phyloP scores from a whole-genome alignment of 1,140 invertebrate genomes.

The Kradibia gibbosae region DNA sequence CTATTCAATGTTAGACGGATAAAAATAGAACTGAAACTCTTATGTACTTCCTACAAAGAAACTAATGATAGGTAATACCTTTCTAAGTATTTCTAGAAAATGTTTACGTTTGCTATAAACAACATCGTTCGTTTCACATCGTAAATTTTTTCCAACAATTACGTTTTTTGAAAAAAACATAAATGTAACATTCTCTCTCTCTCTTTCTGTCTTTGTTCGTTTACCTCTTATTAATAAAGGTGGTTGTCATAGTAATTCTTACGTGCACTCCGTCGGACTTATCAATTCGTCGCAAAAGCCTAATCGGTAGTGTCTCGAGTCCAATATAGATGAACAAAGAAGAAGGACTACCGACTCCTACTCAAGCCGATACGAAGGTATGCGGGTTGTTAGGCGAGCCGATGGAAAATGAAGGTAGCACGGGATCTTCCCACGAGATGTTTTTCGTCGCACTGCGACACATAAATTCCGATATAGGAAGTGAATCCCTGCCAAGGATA shows the following conservation, averaged over 20 bases:
- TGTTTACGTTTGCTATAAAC: background rate
- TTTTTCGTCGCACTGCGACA: constrained; percentile 9
- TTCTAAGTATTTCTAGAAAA: background rate
- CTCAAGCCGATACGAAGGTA: background rate
- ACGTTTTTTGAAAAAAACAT: background rate
- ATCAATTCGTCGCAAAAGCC: background rate
- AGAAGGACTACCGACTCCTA: background rate
- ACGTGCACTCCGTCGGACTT: background rate
- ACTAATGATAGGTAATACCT: background rate
- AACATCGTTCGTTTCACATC: background rate
- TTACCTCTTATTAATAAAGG: background rate
- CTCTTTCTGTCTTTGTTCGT: background rate
- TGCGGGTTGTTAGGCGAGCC: background rate
- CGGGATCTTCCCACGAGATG: constrained; percentile 17
- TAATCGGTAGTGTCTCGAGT: background rate
- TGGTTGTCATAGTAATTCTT: background rate
- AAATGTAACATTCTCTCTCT: background rate
- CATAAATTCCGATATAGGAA: constrained; percentile 42
- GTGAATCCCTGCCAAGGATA: too few species aligned
- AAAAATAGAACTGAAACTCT: background rate
- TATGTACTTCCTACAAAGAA: background rate
- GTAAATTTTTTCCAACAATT: background rate
- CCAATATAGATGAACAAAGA: background rate
- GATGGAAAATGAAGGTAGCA: background rate
- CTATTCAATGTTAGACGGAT: background rate